Evolutionary conservation across 1,140 invertebrate species (phyloP), one percentile per base, ranked within the genome.

Genomic region (Drosophila erecta): DNA sequence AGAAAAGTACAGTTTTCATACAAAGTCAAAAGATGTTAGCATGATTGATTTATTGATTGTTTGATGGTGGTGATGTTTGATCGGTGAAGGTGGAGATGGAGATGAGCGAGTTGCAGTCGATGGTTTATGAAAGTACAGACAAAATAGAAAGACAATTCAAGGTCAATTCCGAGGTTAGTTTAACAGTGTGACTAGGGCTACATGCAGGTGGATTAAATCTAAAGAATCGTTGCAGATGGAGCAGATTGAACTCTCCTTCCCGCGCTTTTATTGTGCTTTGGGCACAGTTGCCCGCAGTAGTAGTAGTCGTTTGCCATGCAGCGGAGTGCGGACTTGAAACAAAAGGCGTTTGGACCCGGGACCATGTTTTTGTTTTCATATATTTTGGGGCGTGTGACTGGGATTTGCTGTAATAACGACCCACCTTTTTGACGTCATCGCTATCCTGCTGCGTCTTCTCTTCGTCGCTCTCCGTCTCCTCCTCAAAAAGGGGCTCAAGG

Each of bases 401-500:
- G 46, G 12, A 53, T 80, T 86, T 86, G 62, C 78, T 89, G 85
- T 90, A 90, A 91, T 75, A 83, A 83, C 79, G 90, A 92, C 91
- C 91, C 91, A 92, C 91, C 91, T 92, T 92, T 92, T 92, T 92
- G 69, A 92, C 73, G 75, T 92, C 90, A 76, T 92, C 91, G 85
- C 90, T 91, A 58, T 92, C 91, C 76, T 91, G 91, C 44, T 92
- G 91, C 17, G 91, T 92, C 71, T 92, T 92, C 75, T 92, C 91
- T 79, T 92, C 91, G 60, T 92, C 91, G 76, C 92, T 92, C 72
- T 92, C 92, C 41, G 91, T 92, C 65, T 95, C 95, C 92, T 95
- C 95, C 93, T 95, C 95, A 69, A 95, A 93, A 41, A 95, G 92
- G 41, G 95, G 95, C 87, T 95, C 95, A 90, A 95, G 92, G 76